phyloP scores from a whole-genome alignment of 1,140 invertebrate genomes.

The Brachionus angularis region DNA sequence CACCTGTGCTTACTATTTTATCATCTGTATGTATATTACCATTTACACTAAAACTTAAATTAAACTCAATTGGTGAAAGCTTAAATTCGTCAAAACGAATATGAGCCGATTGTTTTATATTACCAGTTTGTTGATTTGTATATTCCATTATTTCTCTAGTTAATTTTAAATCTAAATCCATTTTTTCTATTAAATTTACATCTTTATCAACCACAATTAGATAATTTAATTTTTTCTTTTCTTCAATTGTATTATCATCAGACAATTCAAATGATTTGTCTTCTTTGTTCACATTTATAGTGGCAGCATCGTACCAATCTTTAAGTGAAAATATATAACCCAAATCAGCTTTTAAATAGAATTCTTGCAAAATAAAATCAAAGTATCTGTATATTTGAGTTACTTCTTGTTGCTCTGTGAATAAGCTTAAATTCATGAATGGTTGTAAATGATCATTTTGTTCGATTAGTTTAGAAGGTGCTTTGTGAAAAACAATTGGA shows the following conservation, averaged over 20 bases:
- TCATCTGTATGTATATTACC: constrained; percentile 58
- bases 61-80: constrained; percentile 45
- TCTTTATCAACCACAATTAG: constrained; percentile 33
- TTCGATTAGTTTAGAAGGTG: constrained; percentile 55
- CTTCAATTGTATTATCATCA: constrained; percentile 56
- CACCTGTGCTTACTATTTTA: constrained; percentile 51
- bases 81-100: constrained; percentile 38
- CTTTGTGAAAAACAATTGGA: constrained; percentile 69
- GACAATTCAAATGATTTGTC: constrained; percentile 60
- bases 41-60: constrained; percentile 66
- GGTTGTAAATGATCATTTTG: constrained; percentile 64
- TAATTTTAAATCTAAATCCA: constrained; percentile 13
- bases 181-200: not conserved
- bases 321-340: constrained; percentile 66
- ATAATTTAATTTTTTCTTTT: not conserved
- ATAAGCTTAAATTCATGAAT: constrained; percentile 66
- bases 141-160: constrained; percentile 40
- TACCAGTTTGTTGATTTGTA: constrained; percentile 3
- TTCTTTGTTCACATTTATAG: not conserved
- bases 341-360: constrained; percentile 70
- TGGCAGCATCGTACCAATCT: constrained; percentile 60
- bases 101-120: constrained; percentile 28
- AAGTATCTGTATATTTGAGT: constrained; percentile 63
- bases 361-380: constrained; percentile 68
- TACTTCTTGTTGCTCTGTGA: constrained; percentile 59